Base-by-base conservation (phyloP, 2,113 vertebrate species). In the Pyxicephalus adspersus region DNA sequence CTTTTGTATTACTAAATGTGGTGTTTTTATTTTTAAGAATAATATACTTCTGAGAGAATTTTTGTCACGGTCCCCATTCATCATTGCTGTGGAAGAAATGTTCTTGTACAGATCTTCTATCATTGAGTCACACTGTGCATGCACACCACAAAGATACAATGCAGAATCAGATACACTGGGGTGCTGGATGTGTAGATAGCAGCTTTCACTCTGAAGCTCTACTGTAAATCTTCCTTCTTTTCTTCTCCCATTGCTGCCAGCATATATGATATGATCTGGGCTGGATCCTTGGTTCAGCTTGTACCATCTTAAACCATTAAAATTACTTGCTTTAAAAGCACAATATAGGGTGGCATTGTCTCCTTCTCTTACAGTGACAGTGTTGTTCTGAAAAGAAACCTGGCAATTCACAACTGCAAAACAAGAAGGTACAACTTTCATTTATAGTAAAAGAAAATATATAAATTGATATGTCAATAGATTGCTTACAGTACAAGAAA, bases 61-160 rank as follows among this genome's bases (percentile, higher is more conserved):
- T n/a, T n/a, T n/a, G n/a, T n/a, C n/a, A n/a, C n/a, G n/a, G n/a
- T n/a, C n/a, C n/a, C n/a, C n/a, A n/a, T n/a, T n/a, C n/a, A n/a
- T n/a, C n/a, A n/a, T n/a, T n/a, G n/a, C n/a, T n/a, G n/a, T n/a
- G n/a, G n/a, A n/a, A n/a, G n/a, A n/a, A 9, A 38, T 7, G 34
- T 38, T 38, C 34, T 5, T 38, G 34, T 9, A 38, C 34, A 38
- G 34, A 7, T 9, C 9, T 38, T 9, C 34, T 38, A 38, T 38
- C 2, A 38, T 38, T 38, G 34, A 7, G 34, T 38, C 34, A 38
- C 34, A 38, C 34, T 38, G 34, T 38, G 34, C 34, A 22, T 60
- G n/a, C 54, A 75, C 20, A 23, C 55, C 72, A 75, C 72, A 75
- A 28, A 38, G 31, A 75, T 75, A 75, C 28, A 61, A 1, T 34